Evolutionary conservation across 2,888 invertebrate genomes (phyloP).

Genomic region (Hemaris fuciformis): DNA sequence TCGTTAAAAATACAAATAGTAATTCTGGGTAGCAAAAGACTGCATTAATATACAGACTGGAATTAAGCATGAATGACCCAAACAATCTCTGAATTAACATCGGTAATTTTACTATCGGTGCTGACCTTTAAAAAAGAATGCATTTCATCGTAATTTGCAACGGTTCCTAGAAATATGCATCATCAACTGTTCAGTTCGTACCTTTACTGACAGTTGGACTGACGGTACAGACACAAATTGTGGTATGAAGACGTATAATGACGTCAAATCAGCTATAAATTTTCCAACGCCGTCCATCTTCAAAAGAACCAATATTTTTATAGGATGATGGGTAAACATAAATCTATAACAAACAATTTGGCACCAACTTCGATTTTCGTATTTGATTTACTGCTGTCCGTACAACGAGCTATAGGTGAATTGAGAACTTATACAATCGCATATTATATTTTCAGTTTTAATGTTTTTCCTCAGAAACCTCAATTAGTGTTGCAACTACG

Average conservation of each 20-base stretch:
- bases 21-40: no score
- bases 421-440: no score
- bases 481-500: no score
- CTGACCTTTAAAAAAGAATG: neutral
- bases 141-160: neutral
- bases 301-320: slow-evolving; percentile 15
- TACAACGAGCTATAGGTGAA: slow-evolving; percentile 33
- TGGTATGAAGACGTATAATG: slow-evolving; percentile 10
- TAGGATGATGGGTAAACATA: neutral
- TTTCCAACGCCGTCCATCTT: neutral
- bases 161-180: neutral
- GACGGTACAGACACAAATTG: neutral
- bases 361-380: slow-evolving; percentile 35
- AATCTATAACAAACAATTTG: slow-evolving; percentile 27
- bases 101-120: neutral
- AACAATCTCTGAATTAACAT: neutral
- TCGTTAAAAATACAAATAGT: no score
- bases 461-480: no score
- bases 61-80: neutral
- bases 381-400: slow-evolving; percentile 39
- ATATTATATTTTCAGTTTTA: neutral
- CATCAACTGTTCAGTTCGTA: slow-evolving; percentile 3
- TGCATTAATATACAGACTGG: no score
- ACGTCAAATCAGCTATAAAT: slow-evolving; percentile 15
- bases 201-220: neutral